Base-by-base conservation (phyloP, 2,888 invertebrate genomes). In the Rhopalosiphum nymphaeae region DNA sequence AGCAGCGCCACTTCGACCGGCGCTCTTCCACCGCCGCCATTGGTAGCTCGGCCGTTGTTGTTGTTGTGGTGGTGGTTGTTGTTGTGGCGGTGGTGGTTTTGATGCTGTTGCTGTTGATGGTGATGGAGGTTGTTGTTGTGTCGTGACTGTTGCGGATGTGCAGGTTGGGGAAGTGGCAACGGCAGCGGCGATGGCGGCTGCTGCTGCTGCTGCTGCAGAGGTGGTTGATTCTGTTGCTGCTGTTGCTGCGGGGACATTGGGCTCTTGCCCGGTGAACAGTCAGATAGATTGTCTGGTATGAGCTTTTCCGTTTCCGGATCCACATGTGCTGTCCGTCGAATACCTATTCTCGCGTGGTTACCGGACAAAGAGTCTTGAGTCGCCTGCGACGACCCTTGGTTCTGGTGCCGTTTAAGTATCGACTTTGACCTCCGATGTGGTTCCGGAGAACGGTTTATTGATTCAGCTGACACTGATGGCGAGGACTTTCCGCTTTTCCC, bases 221-320 rank as follows among this genome's bases (percentile, higher is more conserved):
- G 88, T 29, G 88, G 86, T 16, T 57, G 36, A 26, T 56, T 53
- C 26, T 57, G 57, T 0, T 67, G 95, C 95, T 95, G 95, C 44
- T 42, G 78, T 21, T 90, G 91, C 53, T 94, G 96, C 95, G 95
- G 95, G 93, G 95, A 95, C 91, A 95, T 95, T 95, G 97, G 97
- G 94, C 96, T 96, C 94, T 97, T 97, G 85, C 96, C 96, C 90
- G 96, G 94, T 46, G 94, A 94, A 94, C 91, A 94, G 96, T 91
- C 96, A 91, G 97, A 97, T 95, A 96, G 96, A 95, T 97, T 97
- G 95, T 97, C 97, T 89, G 97, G 97, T 95, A 98, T 97, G 91
- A 98, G 96, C 95, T 97, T 97, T 96, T 98, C 98, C 95, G 97
- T 97, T 96, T 98, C 98, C 94, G 97, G 97, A 96, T 98, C 98